Conservation (phyloP, 1,140 invertebrate species). For the Aphidius gifuensis region DNA sequence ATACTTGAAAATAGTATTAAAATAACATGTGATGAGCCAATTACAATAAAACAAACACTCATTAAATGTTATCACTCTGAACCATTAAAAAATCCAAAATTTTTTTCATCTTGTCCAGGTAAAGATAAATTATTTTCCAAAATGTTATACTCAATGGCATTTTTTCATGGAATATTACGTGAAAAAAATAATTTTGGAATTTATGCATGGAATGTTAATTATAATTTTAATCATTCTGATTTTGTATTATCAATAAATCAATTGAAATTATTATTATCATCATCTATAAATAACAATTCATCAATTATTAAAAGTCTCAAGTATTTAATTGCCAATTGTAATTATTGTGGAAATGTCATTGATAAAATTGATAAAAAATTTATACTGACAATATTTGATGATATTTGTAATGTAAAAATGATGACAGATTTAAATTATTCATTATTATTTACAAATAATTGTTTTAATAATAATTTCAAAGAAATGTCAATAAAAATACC, state of each 20-base stretch:
- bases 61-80: slow-evolving; percentile 62
- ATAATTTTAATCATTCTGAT: slow-evolving; percentile 71
- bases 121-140: slow-evolving; percentile 57
- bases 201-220: slow-evolving; percentile 69
- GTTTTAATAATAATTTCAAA: slow-evolving; percentile 58
- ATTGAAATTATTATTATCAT: slow-evolving; percentile 51
- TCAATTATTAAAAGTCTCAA: slow-evolving; percentile 57
- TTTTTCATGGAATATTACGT: slow-evolving; percentile 69
- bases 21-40: slow-evolving; percentile 65
- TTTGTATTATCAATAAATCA: slow-evolving; percentile 65
- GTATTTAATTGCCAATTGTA: slow-evolving; percentile 68
- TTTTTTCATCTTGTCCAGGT: slow-evolving; percentile 48
- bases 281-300: slow-evolving; percentile 49
- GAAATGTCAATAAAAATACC: too few species aligned
- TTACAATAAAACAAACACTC: slow-evolving; percentile 62
- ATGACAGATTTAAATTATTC: slow-evolving; percentile 30
- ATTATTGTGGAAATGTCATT: slow-evolving; percentile 71
- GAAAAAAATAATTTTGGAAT: slow-evolving; percentile 66
- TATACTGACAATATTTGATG: slow-evolving; percentile 57
- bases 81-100: slow-evolving; percentile 50
- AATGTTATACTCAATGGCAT: slow-evolving; percentile 64
- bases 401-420: slow-evolving; percentile 58
- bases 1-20: slow-evolving; percentile 69
- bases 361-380: slow-evolving; percentile 64
- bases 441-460: slow-evolving; percentile 29